phyloP scores from a whole-genome alignment of 2,113 vertebrate genomes.

The Hyla sarda region DNA sequence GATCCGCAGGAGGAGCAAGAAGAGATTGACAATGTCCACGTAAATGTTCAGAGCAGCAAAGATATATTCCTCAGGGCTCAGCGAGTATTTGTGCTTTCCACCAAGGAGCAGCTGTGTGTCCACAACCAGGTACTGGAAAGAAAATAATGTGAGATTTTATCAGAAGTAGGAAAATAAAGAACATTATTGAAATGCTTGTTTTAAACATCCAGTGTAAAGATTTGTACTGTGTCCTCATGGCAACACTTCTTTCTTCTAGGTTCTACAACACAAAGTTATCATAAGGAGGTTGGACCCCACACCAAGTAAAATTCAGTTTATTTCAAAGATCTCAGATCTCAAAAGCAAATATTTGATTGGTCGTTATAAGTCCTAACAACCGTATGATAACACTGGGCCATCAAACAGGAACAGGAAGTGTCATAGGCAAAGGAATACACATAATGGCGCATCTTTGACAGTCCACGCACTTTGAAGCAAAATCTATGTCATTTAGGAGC shows the following conservation, averaged over 20 bases:
- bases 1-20: constrained; percentile 77
- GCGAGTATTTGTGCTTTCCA: constrained; percentile 63
- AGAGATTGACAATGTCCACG: constrained; percentile 78
- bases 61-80: constrained; percentile 81
- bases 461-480: no score
- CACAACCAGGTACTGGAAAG: constrained; percentile 70
- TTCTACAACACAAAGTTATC: background rate
- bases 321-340: background rate
- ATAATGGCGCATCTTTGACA: no score
- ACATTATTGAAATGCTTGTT: background rate
- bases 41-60: constrained; percentile 83
- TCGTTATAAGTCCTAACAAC: background rate
- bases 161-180: background rate
- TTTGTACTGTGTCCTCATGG: background rate
- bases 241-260: background rate
- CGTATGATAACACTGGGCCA: background rate
- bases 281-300: background rate
- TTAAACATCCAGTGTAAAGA: background rate
- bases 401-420: background rate
- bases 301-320: background rate
- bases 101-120: constrained; percentile 81
- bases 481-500: no score
- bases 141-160: constrained; percentile 34
- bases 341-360: background rate
- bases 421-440: background rate